These are phyloP conservation scores for Phoxinus dragarum DNA, from an alignment of 2,797 vertebrate genomes.

Conservation along the genomic window DNA sequence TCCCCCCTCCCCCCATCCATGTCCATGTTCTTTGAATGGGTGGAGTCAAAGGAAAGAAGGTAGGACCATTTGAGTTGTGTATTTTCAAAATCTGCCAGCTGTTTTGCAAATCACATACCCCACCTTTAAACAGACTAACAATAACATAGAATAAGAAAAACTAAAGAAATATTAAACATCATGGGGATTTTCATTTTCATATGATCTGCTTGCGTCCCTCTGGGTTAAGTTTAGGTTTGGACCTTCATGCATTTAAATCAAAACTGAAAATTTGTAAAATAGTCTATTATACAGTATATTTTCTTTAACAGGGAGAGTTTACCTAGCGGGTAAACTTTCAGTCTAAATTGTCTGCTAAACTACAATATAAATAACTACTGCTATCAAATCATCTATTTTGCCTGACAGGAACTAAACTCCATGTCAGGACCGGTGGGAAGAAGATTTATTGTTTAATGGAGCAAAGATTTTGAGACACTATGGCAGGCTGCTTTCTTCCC, in stretches of 20 bases:
- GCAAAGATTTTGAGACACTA: constrained; percentile 27
- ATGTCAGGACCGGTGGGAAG: background rate
- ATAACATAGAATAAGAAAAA: background rate
- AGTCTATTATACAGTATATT: background rate
- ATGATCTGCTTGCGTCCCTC: background rate
- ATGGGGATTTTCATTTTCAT: background rate
- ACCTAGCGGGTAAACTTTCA: background rate
- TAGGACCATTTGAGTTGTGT: too few relatives aligned
- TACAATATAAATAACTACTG: constrained; percentile 1
- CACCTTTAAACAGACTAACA: background rate
- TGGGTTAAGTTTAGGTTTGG: too few relatives aligned
- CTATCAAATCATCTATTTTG: background rate
- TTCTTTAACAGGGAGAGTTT: background rate
- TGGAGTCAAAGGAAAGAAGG: too few relatives aligned
- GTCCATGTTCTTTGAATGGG: too few relatives aligned
- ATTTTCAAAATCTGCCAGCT: too few relatives aligned
- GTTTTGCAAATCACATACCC: too few relatives aligned
- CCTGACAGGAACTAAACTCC: constrained; percentile 16
- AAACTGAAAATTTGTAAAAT: background rate
- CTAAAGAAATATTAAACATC: background rate
- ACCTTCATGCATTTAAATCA: background rate
- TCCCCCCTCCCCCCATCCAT: too few relatives aligned
- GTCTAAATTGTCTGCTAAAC: background rate
- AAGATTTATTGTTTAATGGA: constrained; percentile 30
- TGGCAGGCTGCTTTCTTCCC: background rate